phyloP scores from a whole-genome alignment of 2,113 vertebrate species.

The Zosterops pallidus region DNA sequence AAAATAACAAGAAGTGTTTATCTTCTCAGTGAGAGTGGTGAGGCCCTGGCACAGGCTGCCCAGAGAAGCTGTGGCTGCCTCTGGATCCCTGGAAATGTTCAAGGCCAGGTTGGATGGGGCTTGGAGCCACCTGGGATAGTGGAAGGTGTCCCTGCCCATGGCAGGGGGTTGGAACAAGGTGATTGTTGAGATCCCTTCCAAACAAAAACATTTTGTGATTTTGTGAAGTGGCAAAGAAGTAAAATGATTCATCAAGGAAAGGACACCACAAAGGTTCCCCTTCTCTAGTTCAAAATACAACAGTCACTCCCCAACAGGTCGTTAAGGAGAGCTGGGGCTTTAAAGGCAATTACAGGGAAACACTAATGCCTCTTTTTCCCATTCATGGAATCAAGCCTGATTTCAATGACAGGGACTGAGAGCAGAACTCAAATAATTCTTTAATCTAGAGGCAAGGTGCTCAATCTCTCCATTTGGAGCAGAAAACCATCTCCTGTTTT shows the following conservation, averaged over 20 bases:
- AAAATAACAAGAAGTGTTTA: background rate
- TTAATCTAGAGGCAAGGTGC: background rate
- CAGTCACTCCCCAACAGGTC: background rate
- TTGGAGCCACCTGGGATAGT: accelerated
- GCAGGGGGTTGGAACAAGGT: background rate
- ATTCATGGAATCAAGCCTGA: background rate
- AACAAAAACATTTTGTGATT: background rate
- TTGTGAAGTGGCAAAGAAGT: background rate
- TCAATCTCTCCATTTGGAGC: background rate
- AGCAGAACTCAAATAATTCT: background rate
- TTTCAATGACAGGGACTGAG: background rate
- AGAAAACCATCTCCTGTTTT: background rate
- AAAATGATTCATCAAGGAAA: background rate
- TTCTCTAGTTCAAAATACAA: background rate
- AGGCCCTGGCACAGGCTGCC: background rate
- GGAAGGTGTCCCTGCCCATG: background rate
- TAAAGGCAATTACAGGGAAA: background rate
- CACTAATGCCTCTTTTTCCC: background rate
- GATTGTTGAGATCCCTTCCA: background rate
- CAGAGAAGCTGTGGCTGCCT: background rate
- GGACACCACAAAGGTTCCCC: background rate
- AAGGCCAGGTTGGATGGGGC: accelerated
- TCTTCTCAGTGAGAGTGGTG: accelerated
- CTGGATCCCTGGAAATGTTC: background rate
- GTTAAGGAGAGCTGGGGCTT: background rate